These are phyloP conservation scores for Drosophila kanekoi DNA, from an alignment of 2,888 invertebrate genomes.

Conservation along the genomic window DNA sequence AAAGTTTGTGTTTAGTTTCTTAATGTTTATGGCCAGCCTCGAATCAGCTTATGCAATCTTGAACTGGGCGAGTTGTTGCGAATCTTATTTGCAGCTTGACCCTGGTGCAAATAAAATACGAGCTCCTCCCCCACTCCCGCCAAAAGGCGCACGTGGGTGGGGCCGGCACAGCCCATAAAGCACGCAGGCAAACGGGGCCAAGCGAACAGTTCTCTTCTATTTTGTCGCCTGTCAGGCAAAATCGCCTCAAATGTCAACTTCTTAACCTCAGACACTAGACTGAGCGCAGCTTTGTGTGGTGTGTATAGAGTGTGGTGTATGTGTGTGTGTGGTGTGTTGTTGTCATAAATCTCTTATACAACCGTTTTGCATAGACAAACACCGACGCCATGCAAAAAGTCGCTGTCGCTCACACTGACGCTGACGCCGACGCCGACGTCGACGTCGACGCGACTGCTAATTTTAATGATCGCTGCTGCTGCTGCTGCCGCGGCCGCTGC, in stretches of 20 bases:
- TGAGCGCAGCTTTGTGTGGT: constrained; percentile 8
- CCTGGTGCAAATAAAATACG: constrained; percentile 26
- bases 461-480: constrained; percentile 27
- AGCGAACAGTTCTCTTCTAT: constrained; percentile 38
- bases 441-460: constrained; percentile 18
- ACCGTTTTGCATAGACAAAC: constrained; percentile 60
- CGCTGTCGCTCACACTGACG: constrained; percentile 24
- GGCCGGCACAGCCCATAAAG: constrained; percentile 41
- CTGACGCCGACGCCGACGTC: neutral
- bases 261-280: constrained; percentile 56
- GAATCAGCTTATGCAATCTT: constrained; percentile 40
- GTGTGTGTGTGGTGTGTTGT: constrained; percentile 28
- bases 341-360: constrained; percentile 64
- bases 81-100: constrained; percentile 44
- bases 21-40: constrained; percentile 36
- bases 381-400: constrained; percentile 48
- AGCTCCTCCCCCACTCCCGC: neutral
- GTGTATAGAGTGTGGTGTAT: neutral
- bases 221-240: constrained; percentile 47
- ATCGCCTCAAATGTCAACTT: constrained; percentile 66
- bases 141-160: constrained; percentile 35
- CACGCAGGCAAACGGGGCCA: constrained; percentile 21
- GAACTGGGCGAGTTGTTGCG: constrained; percentile 34
- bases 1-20: constrained; percentile 22
- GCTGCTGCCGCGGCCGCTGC: neutral